Evolutionary conservation across 2,888 invertebrate species (phyloP).

Genomic region (Sclerodermus sp.): DNA sequence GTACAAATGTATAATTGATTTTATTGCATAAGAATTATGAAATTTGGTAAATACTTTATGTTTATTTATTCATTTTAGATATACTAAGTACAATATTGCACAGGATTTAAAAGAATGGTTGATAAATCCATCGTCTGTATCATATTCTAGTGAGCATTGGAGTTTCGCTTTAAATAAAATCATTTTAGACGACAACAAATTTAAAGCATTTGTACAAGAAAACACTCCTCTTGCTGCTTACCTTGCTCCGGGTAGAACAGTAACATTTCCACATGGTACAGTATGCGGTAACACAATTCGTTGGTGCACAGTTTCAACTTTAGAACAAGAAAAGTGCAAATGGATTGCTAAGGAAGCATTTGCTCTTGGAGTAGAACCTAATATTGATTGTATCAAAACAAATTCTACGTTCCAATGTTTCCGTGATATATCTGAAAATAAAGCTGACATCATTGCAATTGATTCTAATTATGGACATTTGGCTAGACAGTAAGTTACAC

Average conservation of each 20-base stretch:
- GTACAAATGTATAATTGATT: no score
- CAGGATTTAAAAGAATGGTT: conserved; percentile 56
- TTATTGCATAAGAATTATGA: no score
- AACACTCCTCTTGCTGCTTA: conserved; percentile 18
- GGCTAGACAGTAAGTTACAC: conserved; percentile 65
- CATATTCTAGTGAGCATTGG: conserved; percentile 11
- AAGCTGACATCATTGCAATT: conserved; percentile 64
- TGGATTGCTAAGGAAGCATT: conserved; percentile 64
- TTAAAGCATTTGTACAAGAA: conserved; percentile 4
- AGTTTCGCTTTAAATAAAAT: conserved; percentile 20
- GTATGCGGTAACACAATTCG: conserved; percentile 45
- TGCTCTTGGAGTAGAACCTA: conserved; percentile 65
- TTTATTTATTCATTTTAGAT: no score
- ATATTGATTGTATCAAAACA: conserved; percentile 61
- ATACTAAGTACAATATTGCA: conserved; percentile 10
- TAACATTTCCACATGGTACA: conserved; percentile 16
- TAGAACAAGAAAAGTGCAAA: conserved; percentile 64
- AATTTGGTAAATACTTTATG: no score
- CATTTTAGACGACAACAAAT: conserved; percentile 14
- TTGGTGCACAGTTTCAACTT: conserved; percentile 65
- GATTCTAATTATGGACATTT: conserved; percentile 68
- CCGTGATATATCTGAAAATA: conserved; percentile 58
- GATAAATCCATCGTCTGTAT: no score
- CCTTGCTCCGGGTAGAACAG: conserved; percentile 22
- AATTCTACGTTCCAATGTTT: conserved; percentile 62